Evolutionary conservation across 2,113 vertebrate species (phyloP), one percentile per base, ranked within the genome.

Genomic region (Pseudolaguvia tuberculata): DNA sequence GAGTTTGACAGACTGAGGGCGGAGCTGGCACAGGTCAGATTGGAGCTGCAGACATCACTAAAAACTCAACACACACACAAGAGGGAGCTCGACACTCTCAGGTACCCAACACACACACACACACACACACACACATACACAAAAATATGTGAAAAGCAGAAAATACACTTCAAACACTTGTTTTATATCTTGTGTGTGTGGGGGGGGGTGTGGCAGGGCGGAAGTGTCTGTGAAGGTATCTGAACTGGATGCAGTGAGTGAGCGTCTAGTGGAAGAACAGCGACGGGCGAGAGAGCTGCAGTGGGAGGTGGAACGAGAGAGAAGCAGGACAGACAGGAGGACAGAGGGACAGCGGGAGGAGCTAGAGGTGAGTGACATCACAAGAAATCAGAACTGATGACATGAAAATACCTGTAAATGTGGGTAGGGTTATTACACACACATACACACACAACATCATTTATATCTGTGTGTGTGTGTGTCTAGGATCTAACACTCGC

Each of bases 61-160:
- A 94, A 92, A 80, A 88, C 92, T 50, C 94, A 97, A 69, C 94
- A 96, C 82, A 94, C 94, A 86, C 93, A 94, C 85, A 89, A 96
- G 71, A 95, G 89, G 83, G 95, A 97, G 52, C 82, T 97, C 18
- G 94, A 98, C 85, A 86, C 93, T 0, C 93, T 96, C 88, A 94
- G 95, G 97, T 97, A 66, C 79, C 76, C 78, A 23, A 58, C 29
- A 27, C 51, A 29, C 11, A 21, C 53, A 15, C 50, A 48, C 23
- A 68, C 62, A 55, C 50, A 35, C 0, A 35, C 31, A n/a, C n/a
- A n/a, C n/a, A n/a, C n/a, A n/a, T n/a, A n/a, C n/a, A n/a, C n/a
- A n/a, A n/a, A n/a, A 20, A 23, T 58, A n/a, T 72, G n/a, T 47
- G 25, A 23, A 7, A 2, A 18, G 1, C 21, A n/a, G 23, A 21